Percentiles rank a stretch among this genome's conserved stretches.
phyloP scores from a whole-genome alignment of 2,888 invertebrate species.

The Sisyra terminalis region DNA sequence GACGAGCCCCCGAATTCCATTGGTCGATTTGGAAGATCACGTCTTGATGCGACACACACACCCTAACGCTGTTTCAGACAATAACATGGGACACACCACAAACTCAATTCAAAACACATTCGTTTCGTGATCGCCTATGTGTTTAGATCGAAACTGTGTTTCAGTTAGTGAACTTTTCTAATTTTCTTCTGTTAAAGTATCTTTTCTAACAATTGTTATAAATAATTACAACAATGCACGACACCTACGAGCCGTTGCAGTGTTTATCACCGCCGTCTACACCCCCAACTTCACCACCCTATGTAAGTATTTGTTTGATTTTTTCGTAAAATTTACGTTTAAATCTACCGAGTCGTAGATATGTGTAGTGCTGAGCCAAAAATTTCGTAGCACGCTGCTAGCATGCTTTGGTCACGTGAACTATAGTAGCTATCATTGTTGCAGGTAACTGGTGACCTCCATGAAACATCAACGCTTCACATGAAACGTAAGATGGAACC shows the following conservation, averaged over 20 bases:
- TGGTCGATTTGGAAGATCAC: slow-evolving; percentile 27
- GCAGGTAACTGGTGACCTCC: slow-evolving; percentile 28
- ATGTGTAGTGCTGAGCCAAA: not conserved
- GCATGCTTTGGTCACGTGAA: slow-evolving; percentile 24
- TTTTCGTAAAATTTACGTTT: not conserved
- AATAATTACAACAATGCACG: slow-evolving; percentile 2
- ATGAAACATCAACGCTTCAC: slow-evolving; percentile 23
- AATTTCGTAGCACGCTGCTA: slow-evolving; percentile 13
- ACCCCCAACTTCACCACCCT: not conserved
- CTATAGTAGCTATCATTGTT: slow-evolving; percentile 28
- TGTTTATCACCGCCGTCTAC: slow-evolving; percentile 3
- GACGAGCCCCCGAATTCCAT: slow-evolving; percentile 56
- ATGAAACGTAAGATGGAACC: slow-evolving; percentile 14
- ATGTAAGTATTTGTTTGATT: too few species aligned
- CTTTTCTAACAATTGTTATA: too few species aligned
- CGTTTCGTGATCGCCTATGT: not conserved
- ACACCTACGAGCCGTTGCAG: not conserved
- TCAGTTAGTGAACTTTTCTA: too few species aligned
- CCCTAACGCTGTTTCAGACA: slow-evolving; percentile 20
- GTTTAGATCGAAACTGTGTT: slow-evolving; percentile 4
- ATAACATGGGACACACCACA: slow-evolving; percentile 5
- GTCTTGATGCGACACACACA: slow-evolving; percentile 29
- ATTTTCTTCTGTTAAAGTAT: too few species aligned
- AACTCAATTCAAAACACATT: slow-evolving; percentile 3
- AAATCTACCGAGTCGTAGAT: slow-evolving; percentile 1